Conservation (phyloP, 2,888 invertebrate species). For the Ochropacha duplaris region DNA sequence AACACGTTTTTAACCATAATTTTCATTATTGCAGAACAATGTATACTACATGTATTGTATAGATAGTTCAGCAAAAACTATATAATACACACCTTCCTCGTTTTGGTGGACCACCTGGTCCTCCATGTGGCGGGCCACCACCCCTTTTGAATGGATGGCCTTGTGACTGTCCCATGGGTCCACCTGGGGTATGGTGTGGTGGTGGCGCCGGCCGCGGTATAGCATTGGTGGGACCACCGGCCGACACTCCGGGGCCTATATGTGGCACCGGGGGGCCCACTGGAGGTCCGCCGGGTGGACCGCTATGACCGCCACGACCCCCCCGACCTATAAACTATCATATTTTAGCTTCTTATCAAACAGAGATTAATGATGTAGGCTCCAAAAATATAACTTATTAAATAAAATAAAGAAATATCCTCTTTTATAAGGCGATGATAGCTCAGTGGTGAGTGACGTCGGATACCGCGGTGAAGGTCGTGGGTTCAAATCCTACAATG, state of each 20-base stretch:
- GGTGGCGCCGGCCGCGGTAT: conserved; percentile 38
- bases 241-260: conserved; percentile 29
- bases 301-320: conserved; percentile 62
- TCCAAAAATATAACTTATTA: no score
- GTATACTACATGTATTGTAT: neutral
- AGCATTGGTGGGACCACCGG: conserved; percentile 17
- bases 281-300: conserved; percentile 36
- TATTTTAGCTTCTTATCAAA: no score
- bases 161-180: conserved; percentile 36
- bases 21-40: neutral
- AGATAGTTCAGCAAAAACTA: neutral
- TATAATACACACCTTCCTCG: conserved; percentile 57
- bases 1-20: no score
- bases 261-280: conserved; percentile 25
- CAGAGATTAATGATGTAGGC: no score
- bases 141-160: conserved; percentile 64
- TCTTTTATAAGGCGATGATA: no score
- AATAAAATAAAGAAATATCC: no score
- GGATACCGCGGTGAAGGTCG: no score
- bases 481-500: no score
- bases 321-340: conserved; percentile 43
- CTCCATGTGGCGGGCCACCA: conserved; percentile 61
- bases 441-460: no score
- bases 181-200: conserved; percentile 21
- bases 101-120: conserved; percentile 69